Evolutionary conservation across 2,113 vertebrate species (phyloP), one percentile per base, ranked within the genome.

Genomic region (Aphyosemion australe): DNA sequence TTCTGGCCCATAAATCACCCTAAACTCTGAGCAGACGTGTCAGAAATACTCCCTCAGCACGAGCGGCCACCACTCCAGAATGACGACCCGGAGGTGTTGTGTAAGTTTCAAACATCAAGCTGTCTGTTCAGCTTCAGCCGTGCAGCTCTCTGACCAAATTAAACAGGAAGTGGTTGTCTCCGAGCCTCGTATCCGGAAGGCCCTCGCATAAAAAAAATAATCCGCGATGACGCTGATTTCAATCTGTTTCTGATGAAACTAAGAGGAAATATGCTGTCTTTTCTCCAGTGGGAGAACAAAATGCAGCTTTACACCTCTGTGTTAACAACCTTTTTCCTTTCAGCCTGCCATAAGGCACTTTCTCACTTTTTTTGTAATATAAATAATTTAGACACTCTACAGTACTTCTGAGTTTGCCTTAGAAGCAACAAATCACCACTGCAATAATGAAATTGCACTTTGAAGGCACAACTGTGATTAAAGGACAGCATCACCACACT

Each of bases 31-130:
- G 26, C 53, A 37, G 63, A 78, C 64, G 68, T 83, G 78, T 82
- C 83, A 79, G 74, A 76, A 64, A 76, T 76, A 76, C 66, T 56
- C 69, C 26, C 73, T 80, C 62, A 72, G 73, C 72, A 54, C 73
- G 61, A 81, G 73, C 72, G 85, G 87, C 69, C 14, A 48, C 70
- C 75, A 56, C 54, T 72, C 57, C 58, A 66, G 61, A 80, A 75
- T 80, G 69, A 78, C 79, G 58, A 85, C 82, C 84, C n/a, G 42
- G 39, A 76, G 79, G 82, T 72, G 61, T 72, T 75, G 70, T 61
- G 80, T 68, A 76, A 67, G 69, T 76, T 72, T 78, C 72, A 74
- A 70, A 87, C 71, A 80, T 84, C 76, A 73, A 84, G 79, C 78
- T 61, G 84, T 75, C 76, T 79, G 65, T 48, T 75, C 77, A 70